These are phyloP conservation scores for Tichodroma muraria DNA, from an alignment of 2,113 vertebrate genomes.

Conservation along the genomic window DNA sequence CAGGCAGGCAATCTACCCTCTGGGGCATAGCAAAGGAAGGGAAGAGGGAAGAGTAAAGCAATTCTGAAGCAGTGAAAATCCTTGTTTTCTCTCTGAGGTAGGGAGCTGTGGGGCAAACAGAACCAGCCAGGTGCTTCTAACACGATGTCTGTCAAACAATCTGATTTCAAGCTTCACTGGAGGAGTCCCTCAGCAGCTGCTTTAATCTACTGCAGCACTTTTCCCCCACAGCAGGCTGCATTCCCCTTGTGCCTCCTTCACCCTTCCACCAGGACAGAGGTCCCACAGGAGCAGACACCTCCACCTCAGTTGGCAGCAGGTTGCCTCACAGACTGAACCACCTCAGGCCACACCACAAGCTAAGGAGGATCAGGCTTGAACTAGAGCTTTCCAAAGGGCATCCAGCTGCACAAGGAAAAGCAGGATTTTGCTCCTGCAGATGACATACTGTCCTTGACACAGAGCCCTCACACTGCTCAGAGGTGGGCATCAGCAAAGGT, in stretches of 20 bases:
- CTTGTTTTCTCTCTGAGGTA: conserved; percentile 13
- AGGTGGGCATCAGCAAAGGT: neutral
- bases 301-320: neutral
- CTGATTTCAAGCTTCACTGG: conserved; percentile 52
- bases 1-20: neutral
- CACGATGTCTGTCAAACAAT: conserved; percentile 57
- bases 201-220: conserved; percentile 34
- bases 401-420: neutral
- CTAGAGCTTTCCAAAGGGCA: neutral
- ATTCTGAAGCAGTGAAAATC: conserved; percentile 4
- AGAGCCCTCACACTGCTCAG: neutral
- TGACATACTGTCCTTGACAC: neutral
- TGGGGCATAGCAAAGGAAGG: neutral
- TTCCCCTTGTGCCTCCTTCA: neutral
- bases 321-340: neutral
- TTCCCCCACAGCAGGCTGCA: neutral
- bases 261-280: neutral
- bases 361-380: neutral
- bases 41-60: neutral
- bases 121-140: conserved; percentile 51
- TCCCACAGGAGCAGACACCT: neutral
- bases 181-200: conserved; percentile 39
- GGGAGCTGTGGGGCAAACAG: conserved; percentile 43
- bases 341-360: neutral
- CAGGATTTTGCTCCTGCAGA: neutral